phyloP scores from a whole-genome alignment of 2,888 invertebrate genomes.

The Mantis religiosa region DNA sequence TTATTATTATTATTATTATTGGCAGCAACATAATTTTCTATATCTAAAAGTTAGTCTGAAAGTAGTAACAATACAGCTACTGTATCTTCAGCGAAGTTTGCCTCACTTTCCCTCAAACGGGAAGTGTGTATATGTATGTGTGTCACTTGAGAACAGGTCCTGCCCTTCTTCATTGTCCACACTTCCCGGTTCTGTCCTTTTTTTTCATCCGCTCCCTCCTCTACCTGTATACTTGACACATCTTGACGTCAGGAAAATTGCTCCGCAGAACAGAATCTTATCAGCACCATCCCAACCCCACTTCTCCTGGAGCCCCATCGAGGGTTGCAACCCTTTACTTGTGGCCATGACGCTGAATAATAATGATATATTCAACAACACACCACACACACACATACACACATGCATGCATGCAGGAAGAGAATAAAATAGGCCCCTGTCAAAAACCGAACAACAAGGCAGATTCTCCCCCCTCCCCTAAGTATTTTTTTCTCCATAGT shows the following conservation, averaged over 20 bases:
- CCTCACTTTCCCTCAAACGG: not conserved
- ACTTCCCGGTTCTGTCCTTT: not conserved
- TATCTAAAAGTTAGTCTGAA: too few species aligned
- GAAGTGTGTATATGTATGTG: not conserved
- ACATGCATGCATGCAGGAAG: not conserved
- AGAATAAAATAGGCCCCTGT: not conserved
- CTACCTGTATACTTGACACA: not conserved
- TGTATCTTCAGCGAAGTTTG: not conserved
- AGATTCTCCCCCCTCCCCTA: not conserved
- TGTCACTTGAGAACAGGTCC: not conserved
- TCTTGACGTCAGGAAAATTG: not conserved
- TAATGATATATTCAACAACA: slow-evolving; percentile 6
- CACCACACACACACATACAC: not conserved
- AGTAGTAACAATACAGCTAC: too few species aligned
- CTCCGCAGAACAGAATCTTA: not conserved
- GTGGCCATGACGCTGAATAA: slow-evolving; percentile 18
- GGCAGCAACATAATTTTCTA: too few species aligned
- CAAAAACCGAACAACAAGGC: slow-evolving; percentile 3
- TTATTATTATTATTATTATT: too few species aligned
- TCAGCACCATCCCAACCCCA: not conserved
- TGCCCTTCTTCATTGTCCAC: not conserved
- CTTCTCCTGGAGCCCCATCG: not conserved
- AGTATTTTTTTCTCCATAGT: not conserved
- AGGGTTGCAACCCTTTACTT: slow-evolving; percentile 16
- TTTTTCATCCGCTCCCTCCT: not conserved